Base-by-base conservation (phyloP, 2,888 invertebrate species). In the Drosophila neotestacea region DNA sequence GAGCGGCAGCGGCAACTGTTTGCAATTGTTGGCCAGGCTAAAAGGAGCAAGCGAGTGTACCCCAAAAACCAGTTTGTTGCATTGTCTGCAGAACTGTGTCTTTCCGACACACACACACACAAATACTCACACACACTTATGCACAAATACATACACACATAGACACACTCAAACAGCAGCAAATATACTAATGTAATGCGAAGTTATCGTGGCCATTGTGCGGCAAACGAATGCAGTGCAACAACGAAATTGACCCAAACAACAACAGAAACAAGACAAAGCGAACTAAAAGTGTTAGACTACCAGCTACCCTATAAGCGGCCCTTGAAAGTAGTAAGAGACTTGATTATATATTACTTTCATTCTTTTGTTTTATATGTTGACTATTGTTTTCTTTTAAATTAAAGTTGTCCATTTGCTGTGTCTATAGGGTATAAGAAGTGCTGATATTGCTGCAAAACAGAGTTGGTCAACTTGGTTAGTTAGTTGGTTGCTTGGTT, bases 131-230 rank as follows among this genome's bases (percentile, higher is more conserved):
- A 55, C 34, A 58, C 30, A 38, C 41, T n/a, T 7, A 50, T 10
- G 44, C 7, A 42, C n/a, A 42, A 16, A 16, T 32, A 51, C n/a
- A 46, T 4, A 38, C 4, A 59, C 46, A 52, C 32, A 62, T 41
- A 36, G 16, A 41, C 10, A 42, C 54, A 67, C 30, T 7, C 34
- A 38, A 4, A 42, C 47, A 58, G 13, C 42, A 55, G 56, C 79
- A 74, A 64, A 74, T 86, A 65, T 70, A 83, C 88, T 88, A 88
- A 88, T 83, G 82, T 86, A 83, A 83, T 86, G 86, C 84, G 80
- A 83, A 83, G 88, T 88, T 83, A 83, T 83, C 84, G 82, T 80
- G 61, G 84, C 86, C 81, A 88, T 83, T 83, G 82, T 82, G 85
- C 68, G 76, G 70, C 88, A 70, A 86, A 87, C 88, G 84, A 88